Conservation (phyloP, 2,113 vertebrate species). For the Bubo scandiacus region DNA sequence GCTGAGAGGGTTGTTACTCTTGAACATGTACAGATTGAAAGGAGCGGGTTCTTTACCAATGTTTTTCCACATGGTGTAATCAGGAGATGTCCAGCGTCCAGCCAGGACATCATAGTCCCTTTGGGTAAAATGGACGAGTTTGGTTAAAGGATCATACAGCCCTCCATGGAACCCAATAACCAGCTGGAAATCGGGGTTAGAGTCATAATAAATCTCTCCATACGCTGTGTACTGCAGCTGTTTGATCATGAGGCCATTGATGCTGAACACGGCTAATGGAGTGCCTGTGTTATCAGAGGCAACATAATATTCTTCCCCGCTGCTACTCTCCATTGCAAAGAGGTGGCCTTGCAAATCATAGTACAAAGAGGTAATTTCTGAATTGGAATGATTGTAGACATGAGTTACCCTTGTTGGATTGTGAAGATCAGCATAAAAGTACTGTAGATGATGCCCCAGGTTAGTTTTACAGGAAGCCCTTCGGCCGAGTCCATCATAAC, state of each 20-base stretch:
- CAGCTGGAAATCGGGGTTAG: slow-evolving; percentile 96
- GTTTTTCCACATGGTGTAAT: slow-evolving; percentile 95
- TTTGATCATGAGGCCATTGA: slow-evolving; percentile 98
- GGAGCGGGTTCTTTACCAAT: slow-evolving; percentile 92
- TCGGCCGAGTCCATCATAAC: slow-evolving; percentile 91
- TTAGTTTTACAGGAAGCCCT: slow-evolving; percentile 96
- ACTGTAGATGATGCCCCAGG: slow-evolving; percentile 95
- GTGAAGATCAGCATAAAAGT: slow-evolving; percentile 97
- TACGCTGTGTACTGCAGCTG: slow-evolving; percentile 97
- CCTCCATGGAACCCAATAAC: slow-evolving; percentile 97
- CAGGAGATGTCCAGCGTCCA: slow-evolving; percentile 95
- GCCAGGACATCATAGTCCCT: slow-evolving; percentile 96
- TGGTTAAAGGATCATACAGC: slow-evolving; percentile 94
- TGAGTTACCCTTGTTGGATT: slow-evolving; percentile 93
- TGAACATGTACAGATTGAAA: slow-evolving; percentile 98
- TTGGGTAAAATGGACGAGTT: slow-evolving; percentile 97
- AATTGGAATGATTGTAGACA: slow-evolving; percentile 98
- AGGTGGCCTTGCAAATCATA: slow-evolving; percentile 98
- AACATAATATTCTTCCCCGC: slow-evolving; percentile 95
- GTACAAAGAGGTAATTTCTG: slow-evolving; percentile 94
- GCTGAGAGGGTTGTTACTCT: slow-evolving; percentile 98
- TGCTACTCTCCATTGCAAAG: slow-evolving; percentile 99
- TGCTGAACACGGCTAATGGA: slow-evolving; percentile 95
- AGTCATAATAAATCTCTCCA: slow-evolving; percentile 95
- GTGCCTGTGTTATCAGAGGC: slow-evolving; percentile 98